phyloP scores from a whole-genome alignment of 2,113 vertebrate genomes.

The Choloepus hoffmanni region DNA sequence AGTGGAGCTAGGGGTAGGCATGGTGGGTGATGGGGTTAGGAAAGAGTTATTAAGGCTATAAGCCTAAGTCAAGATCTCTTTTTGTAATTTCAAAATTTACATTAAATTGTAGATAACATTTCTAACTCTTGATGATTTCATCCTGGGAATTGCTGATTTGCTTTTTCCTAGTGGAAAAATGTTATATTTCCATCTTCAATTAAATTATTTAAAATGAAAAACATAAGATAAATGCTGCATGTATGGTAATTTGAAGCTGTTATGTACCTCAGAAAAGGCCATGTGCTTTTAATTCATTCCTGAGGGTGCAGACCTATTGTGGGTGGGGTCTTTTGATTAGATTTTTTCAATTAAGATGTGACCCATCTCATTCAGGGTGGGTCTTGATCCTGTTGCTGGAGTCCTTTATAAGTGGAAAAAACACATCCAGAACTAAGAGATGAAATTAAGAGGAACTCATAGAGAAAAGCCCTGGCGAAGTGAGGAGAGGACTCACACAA shows the following conservation, averaged over 20 bases:
- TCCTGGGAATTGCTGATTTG: not conserved
- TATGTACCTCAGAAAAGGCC: too few species aligned
- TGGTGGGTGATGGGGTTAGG: not conserved
- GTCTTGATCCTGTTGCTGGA: too few species aligned
- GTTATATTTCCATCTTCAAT: slow-evolving; percentile 3
- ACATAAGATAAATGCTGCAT: not conserved
- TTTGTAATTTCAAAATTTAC: not conserved
- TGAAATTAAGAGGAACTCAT: too few species aligned
- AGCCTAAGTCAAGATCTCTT: not conserved
- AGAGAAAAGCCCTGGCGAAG: too few species aligned
- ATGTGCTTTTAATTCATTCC: too few species aligned
- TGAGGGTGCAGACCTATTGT: too few species aligned
- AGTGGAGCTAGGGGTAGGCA: not conserved
- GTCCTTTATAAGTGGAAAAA: too few species aligned
- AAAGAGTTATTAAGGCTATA: not conserved
- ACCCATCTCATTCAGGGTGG: too few species aligned
- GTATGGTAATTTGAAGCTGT: not conserved
- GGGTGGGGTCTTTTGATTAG: too few species aligned
- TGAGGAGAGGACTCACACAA: too few species aligned
- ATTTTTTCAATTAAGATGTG: too few species aligned
- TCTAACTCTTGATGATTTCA: not conserved
- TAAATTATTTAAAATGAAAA: slow-evolving; percentile 53
- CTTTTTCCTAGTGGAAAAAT: not conserved
- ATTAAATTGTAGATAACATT: not conserved
- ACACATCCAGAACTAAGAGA: too few species aligned